These are phyloP conservation scores for Chelidonichthys spinosus DNA, from an alignment of 2,797 vertebrate genomes.

Conservation along the genomic window DNA sequence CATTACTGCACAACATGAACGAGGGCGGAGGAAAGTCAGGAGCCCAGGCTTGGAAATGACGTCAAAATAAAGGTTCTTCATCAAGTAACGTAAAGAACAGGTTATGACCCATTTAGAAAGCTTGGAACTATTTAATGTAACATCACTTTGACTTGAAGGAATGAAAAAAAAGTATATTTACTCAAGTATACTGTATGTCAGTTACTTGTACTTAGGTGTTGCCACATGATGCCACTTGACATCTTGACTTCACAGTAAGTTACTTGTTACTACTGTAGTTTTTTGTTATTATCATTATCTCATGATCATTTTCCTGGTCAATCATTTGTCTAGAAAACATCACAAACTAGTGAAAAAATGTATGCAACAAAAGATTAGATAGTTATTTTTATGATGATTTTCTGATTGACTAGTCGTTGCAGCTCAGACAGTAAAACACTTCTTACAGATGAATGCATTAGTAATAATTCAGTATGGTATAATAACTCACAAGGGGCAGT, in stretches of 20 bases:
- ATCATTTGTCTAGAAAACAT: neutral
- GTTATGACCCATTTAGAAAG: conserved; percentile 1
- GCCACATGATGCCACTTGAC: neutral
- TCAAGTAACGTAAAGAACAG: neutral
- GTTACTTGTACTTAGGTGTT: neutral
- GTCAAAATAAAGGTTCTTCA: conserved; percentile 8
- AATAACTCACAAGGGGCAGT: neutral
- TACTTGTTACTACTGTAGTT: neutral
- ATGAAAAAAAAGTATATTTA: neutral
- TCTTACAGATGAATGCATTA: neutral
- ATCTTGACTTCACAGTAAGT: neutral
- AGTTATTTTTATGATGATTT: neutral
- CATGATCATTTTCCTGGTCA: neutral
- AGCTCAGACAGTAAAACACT: neutral
- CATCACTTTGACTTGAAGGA: neutral
- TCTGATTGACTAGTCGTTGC: neutral
- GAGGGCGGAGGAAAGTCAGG: conserved; percentile 11
- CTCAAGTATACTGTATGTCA: neutral
- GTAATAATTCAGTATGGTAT: neutral
- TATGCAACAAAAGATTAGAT: too few relatives aligned
- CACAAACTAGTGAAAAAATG: neutral
- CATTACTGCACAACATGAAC: conserved; percentile 18
- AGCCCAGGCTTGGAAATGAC: conserved; percentile 29
- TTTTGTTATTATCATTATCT: neutral
- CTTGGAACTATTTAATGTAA: neutral